Conservation (phyloP, 2,888 invertebrate species). For the Apodemia hepburni region DNA sequence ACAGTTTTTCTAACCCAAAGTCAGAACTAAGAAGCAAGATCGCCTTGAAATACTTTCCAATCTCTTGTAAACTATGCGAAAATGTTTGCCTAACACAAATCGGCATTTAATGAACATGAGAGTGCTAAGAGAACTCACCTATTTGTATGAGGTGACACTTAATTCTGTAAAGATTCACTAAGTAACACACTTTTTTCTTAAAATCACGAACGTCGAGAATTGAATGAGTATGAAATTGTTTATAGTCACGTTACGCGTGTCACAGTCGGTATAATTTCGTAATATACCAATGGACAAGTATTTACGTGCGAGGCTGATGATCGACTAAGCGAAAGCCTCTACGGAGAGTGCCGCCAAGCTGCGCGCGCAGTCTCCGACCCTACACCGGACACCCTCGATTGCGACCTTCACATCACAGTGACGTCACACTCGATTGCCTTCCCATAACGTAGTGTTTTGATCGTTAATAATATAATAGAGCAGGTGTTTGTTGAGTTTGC, state of each 20-base stretch:
- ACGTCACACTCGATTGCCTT: neutral
- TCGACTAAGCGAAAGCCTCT: constrained; percentile 11
- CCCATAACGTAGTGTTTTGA: neutral
- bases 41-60: constrained; percentile 79
- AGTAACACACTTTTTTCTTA: neutral
- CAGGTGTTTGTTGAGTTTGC: neutral
- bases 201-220: neutral
- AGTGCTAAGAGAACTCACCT: constrained; percentile 10
- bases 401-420: constrained; percentile 1
- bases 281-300: constrained; percentile 9
- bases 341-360: constrained; percentile 1
- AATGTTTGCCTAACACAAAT: constrained; percentile 62
- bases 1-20: constrained; percentile 38
- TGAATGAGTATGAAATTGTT: neutral
- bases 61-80: constrained; percentile 67
- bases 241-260: constrained; percentile 6
- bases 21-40: constrained; percentile 57
- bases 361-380: constrained; percentile 10
- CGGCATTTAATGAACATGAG: constrained; percentile 45
- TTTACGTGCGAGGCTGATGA: neutral
- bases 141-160: neutral
- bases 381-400: constrained; percentile 7
- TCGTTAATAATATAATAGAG: neutral
- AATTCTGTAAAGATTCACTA: neutral
- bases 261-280: neutral